Percentiles rank a stretch among this genome's conserved stretches.
phyloP scores from a whole-genome alignment of 2,888 invertebrate species.

The Polymixis flavicincta region DNA sequence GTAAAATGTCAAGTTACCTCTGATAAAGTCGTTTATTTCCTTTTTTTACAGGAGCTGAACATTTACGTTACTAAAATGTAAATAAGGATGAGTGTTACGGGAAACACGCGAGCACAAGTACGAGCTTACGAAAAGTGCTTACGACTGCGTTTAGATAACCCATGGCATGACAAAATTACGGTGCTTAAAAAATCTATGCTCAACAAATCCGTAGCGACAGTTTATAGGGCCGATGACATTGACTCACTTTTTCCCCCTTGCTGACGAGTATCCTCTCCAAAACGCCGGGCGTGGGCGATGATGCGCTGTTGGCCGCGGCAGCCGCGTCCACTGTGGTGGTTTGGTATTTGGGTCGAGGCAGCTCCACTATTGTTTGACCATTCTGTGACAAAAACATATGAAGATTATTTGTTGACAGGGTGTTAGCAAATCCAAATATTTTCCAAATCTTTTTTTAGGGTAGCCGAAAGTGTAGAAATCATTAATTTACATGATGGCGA shows the following conservation, averaged over 20 bases:
- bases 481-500: not conserved
- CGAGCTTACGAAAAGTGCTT: not conserved
- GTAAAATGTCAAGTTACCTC: not conserved
- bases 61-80: not conserved
- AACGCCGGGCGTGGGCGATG: conserved; percentile 98
- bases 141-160: not conserved
- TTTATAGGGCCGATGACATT: conserved; percentile 27
- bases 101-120: not conserved
- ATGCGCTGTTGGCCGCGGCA: conserved; percentile 86
- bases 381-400: conserved; percentile 83
- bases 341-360: conserved; percentile 91
- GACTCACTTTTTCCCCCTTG: conserved; percentile 92
- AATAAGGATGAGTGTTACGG: not conserved
- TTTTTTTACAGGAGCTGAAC: not conserved
- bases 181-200: not conserved
- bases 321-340: conserved; percentile 79
- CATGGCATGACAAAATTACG: not conserved
- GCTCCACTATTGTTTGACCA: conserved; percentile 92
- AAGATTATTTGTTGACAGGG: conserved; percentile 32
- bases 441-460: conserved; percentile 21
- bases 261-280: conserved; percentile 97
- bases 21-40: not conserved
- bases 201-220: not conserved
- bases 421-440: conserved; percentile 34
- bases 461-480: not conserved